Evolutionary conservation across 2,888 invertebrate genomes (phyloP), one percentile per base, ranked within the genome.

Genomic region (Synanthedon tipuliformis): DNA sequence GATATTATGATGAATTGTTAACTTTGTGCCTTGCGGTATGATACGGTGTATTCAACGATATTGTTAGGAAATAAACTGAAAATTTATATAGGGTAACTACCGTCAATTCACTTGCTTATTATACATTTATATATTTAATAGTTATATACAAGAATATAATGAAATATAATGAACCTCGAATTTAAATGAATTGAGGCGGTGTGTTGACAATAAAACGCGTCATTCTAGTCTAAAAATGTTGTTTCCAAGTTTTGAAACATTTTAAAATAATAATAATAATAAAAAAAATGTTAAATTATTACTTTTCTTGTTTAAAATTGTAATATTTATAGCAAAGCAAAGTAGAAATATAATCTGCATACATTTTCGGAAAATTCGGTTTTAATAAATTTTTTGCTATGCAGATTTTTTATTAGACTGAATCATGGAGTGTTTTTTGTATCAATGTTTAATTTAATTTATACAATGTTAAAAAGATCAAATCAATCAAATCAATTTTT

Each of bases 41-140:
- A n/a, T n/a, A n/a, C n/a, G 79, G 83, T 81, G 73, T 81, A 80
- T 79, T 78, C 76, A 76, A 72, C 71, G 8, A 69, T 58, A 60
- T 18, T 18, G 2, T 49, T 13, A 45, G 40, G 27, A 40, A 12
- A 63, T 66, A 67, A 66, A 66, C 69, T 71, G 40, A 70, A 73
- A 74, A 74, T 71, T 70, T 73, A 66, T 69, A 67, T 80, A 82
- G 77, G 75, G 81, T 77, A 79, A 34, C 10, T 65, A 68, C 75
- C 75, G 85, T 85, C 85, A 85, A 85, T 85, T 83, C 78, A 73
- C 80, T 71, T 79, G 81, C 80, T 77, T 83, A 73, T 65, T 71
- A 73, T 71, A 71, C 71, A 63, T 63, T 58, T 61, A 62, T 65
- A 49, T 49, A 49, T 23, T 16, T 16, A 12, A 49, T 49, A 49